These are phyloP conservation scores for Teleogryllus occipitalis DNA, from an alignment of 1,140 invertebrate genomes.

Conservation along the genomic window DNA sequence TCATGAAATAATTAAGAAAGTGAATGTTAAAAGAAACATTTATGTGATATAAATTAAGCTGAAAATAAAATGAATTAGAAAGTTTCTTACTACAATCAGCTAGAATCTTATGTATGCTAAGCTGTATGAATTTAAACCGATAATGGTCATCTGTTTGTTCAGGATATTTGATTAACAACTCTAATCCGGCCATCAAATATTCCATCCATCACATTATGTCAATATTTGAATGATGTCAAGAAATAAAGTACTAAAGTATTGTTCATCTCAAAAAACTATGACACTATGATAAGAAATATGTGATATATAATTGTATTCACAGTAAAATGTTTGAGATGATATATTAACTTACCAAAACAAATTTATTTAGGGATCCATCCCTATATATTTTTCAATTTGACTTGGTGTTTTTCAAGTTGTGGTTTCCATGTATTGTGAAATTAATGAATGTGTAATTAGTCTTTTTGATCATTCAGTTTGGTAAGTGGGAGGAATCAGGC, in stretches of 20 bases:
- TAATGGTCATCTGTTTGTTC: not conserved
- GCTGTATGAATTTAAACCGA: not conserved
- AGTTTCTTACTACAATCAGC: too few species aligned
- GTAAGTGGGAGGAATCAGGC: not conserved
- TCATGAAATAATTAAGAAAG: not conserved
- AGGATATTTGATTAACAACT: not conserved
- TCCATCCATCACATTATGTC: not conserved
- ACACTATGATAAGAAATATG: not conserved
- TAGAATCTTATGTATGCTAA: too few species aligned
- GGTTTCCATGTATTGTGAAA: too few species aligned
- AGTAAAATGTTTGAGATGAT: not conserved
- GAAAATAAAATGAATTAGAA: too few species aligned
- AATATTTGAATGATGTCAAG: not conserved
- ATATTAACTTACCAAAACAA: not conserved
- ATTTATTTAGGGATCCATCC: not conserved
- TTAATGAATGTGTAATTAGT: not conserved
- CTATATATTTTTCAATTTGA: not conserved
- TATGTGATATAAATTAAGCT: not conserved
- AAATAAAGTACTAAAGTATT: not conserved
- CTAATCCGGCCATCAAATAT: not conserved
- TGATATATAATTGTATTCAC: not conserved
- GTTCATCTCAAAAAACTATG: too few species aligned
- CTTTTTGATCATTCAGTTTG: not conserved
- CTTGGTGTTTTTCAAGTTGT: too few species aligned
- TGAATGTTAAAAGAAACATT: not conserved